Percentiles rank a stretch among this genome's conserved stretches.
Conservation (phyloP, 2,888 invertebrate species). For the Falcaria lacertinaria region DNA sequence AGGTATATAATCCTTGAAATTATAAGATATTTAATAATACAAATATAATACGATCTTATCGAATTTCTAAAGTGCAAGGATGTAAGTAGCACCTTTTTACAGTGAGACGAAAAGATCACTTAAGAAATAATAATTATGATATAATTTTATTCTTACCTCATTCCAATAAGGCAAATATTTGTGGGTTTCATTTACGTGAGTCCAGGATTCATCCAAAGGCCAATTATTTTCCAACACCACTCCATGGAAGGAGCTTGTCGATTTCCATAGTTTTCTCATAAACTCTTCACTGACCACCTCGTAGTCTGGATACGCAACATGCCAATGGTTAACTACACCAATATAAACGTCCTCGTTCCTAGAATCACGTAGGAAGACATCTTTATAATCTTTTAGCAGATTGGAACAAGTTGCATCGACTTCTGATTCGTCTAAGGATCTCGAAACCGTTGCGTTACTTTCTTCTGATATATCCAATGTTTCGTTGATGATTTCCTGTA, state of each 20-base stretch:
- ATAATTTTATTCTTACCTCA: conserved; percentile 62
- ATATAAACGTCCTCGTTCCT: conserved; percentile 33
- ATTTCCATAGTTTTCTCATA: conserved; percentile 45
- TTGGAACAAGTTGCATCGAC: conserved; percentile 16
- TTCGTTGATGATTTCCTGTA: conserved; percentile 37
- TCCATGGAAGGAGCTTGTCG: conserved; percentile 49
- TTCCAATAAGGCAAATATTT: conserved; percentile 71
- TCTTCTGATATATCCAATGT: conserved; percentile 10
- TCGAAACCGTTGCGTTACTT: conserved; percentile 13
- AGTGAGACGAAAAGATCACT: no score
- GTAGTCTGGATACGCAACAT: conserved; percentile 55
- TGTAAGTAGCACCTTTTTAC: no score
- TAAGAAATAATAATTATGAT: no score
- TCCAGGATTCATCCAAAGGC: conserved; percentile 65
- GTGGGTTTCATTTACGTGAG: conserved; percentile 47
- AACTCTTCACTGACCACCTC: conserved; percentile 31
- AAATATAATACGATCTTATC: no score
- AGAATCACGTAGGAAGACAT: conserved; percentile 33
- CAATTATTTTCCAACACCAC: conserved; percentile 77
- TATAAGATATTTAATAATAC: no score
- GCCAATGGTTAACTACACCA: conserved; percentile 31
- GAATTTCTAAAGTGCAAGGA: no score
- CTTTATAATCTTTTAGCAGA: conserved; percentile 24
- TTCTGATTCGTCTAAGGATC: conserved; percentile 5
- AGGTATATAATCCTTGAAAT: no score